Evolutionary conservation across 2,888 invertebrate genomes (phyloP).

Genomic region (Agrilus mali): DNA sequence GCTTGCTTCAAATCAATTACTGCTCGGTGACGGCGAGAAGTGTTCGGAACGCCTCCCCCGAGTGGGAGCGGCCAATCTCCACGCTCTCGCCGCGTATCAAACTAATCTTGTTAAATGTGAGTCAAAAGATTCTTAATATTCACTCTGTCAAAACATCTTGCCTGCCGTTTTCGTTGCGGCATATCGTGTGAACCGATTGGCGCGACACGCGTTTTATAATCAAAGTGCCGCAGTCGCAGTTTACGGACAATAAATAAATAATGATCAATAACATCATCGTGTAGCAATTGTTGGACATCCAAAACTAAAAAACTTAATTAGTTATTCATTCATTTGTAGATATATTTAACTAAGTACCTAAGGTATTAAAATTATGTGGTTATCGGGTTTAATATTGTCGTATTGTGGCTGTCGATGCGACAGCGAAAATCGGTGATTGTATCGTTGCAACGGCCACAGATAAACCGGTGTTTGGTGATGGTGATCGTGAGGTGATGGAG

Average conservation of each 20-base stretch:
- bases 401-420: too few relatives aligned
- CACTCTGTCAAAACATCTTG: constrained; percentile 36
- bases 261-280: too few relatives aligned
- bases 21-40: constrained; percentile 25
- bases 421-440: background rate
- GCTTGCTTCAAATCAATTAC: constrained; percentile 41
- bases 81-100: constrained; percentile 33
- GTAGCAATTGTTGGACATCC: too few relatives aligned
- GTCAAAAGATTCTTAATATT: constrained; percentile 34
- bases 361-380: too few relatives aligned
- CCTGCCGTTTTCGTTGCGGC: constrained; percentile 22
- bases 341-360: too few relatives aligned
- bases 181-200: constrained; percentile 9
- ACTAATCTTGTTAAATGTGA: constrained; percentile 34
- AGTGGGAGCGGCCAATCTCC: constrained; percentile 38
- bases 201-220: too few relatives aligned
- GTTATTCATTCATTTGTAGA: too few relatives aligned
- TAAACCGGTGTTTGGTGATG: constrained; percentile 6
- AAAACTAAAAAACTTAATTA: too few relatives aligned
- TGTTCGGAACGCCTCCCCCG: constrained; percentile 31
- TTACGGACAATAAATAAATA: background rate
- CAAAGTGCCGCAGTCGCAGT: constrained; percentile 5
- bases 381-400: too few relatives aligned
- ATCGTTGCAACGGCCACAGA: background rate
- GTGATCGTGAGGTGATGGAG: constrained; percentile 37